Base-by-base conservation (phyloP, 2,888 invertebrate genomes). In the Trachelus tabidus region DNA sequence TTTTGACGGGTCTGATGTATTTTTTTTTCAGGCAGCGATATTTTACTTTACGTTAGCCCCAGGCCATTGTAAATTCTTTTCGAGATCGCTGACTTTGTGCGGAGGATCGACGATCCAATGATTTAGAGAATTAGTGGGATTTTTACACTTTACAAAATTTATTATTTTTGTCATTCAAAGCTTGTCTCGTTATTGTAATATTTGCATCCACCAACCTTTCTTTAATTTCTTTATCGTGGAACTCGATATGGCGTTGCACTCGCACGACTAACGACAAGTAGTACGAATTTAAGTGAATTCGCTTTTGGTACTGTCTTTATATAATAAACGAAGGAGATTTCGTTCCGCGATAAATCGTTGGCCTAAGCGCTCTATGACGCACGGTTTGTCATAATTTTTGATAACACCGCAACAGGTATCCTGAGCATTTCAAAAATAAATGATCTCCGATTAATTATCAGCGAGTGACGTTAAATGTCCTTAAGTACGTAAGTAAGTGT, bases 311-410 rank as follows among this genome's bases (percentile, higher is more conserved):
- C 40, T 56, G 56, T 69, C 76, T 81, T 84, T 84, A 83, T 84
- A 81, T 82, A 84, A 83, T 80, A 81, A 84, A 73, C 73, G 73
- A 76, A 73, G 73, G 34, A 68, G 73, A 34, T 69, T 80, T 78
- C 76, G 30, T 73, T 75, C 68, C n/a, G 37, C 73, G 81, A 83
- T 82, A 83, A 83, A 75, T 69, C 12, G 31, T 71, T 12, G 73
- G 35, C 81, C 83, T 77, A 75, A 78, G 15, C 69, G 69, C 33
- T 73, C 68, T 71, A 40, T 84, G 84, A 84, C 83, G 83, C 76
- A 84, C 77, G 77, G 77, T 82, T 81, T 68, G 12, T 73, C 35
- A 76, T 69, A 77, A 74, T 81, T 78, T 80, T 79, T 79, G 73
- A 77, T 76, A 56, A 68, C 69, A n/a, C 23, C 4, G 75, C 73